Base-by-base conservation (phyloP, 2,113 vertebrate species). In the Boulengeromyrus knoepffleri region DNA sequence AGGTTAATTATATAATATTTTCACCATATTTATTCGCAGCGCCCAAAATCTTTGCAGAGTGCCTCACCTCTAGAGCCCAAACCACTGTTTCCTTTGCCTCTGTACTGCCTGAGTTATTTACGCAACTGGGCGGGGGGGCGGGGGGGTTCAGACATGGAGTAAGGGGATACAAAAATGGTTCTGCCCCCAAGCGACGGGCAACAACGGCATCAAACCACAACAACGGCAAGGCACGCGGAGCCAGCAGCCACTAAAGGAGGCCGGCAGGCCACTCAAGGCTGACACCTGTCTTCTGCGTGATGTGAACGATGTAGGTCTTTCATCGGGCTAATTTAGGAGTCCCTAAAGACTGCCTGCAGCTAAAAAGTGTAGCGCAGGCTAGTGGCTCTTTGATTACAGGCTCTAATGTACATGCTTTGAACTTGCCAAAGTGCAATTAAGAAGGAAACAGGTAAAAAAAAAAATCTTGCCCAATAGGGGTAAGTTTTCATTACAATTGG, bases 211-310 rank as follows among this genome's bases (percentile, higher is more conserved):
- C 15, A 80, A 80, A 19, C 31, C 74, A 80, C 74, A 36, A 80
- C 15, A 80, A 42, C 74, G 17, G 15, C 10, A 17, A 42, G 74
- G 6, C 31, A 80, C 4, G 15, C 15, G 6, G 74, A 80, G 5
- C 36, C 74, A 2, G 74, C 36, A 77, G 70, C 12, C 36, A 5
- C 17, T 17, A 17, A 77, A 12, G 62, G 24, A 85, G 62, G 27
- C 45, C n/a, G 10, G 62, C 17, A 4, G 47, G 66, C 66, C 66
- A 89, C 47, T 58, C 24, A 39, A 88, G 58, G 58, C 87, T 70
- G 39, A 89, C 88, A 77, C 88, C 66, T 77, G 66, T 89, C 62
- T 89, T 49, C 66, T 89, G 47, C 17, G 13, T 88, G 58, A 88
- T 88, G 66, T 77, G 66, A 31, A 45, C 49, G n/a, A 80, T 56